Evolutionary conservation across 2,113 vertebrate species (phyloP).

Genomic region (Gavia stellata): DNA sequence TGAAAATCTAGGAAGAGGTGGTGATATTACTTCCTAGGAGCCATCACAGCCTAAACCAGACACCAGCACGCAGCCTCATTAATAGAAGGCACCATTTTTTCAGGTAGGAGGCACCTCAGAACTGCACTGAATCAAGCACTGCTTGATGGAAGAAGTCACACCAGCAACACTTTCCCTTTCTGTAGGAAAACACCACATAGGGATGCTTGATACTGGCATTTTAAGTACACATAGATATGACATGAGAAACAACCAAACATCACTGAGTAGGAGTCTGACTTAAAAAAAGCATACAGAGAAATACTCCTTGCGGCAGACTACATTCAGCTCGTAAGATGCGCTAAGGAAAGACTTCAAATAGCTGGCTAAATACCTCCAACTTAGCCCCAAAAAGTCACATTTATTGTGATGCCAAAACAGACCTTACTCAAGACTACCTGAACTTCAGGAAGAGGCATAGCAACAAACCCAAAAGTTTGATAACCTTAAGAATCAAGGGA

Average conservation of each 20-base stretch:
- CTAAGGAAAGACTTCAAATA: not conserved
- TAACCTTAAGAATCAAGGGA: not conserved
- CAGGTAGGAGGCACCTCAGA: not conserved
- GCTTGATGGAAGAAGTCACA: not conserved
- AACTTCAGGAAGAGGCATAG: not conserved
- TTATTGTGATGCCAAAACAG: not conserved
- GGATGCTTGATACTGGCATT: not conserved
- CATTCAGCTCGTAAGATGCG: not conserved
- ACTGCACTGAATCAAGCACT: not conserved
- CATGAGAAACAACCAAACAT: not conserved
- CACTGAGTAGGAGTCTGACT: not conserved
- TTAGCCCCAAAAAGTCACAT: not conserved
- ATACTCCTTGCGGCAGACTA: not conserved
- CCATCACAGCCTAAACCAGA: not conserved
- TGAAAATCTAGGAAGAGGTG: not conserved
- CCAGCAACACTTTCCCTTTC: not conserved
- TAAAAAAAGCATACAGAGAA: not conserved
- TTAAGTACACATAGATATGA: not conserved
- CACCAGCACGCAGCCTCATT: not conserved
- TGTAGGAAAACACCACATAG: not conserved
- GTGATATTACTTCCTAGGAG: not conserved
- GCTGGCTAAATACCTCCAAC: not conserved
- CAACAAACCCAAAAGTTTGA: not conserved
- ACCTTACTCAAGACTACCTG: not conserved
- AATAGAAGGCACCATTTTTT: not conserved